Conservation (phyloP, 2,888 invertebrate genomes). For the Harpagoxenus sublaevis region DNA sequence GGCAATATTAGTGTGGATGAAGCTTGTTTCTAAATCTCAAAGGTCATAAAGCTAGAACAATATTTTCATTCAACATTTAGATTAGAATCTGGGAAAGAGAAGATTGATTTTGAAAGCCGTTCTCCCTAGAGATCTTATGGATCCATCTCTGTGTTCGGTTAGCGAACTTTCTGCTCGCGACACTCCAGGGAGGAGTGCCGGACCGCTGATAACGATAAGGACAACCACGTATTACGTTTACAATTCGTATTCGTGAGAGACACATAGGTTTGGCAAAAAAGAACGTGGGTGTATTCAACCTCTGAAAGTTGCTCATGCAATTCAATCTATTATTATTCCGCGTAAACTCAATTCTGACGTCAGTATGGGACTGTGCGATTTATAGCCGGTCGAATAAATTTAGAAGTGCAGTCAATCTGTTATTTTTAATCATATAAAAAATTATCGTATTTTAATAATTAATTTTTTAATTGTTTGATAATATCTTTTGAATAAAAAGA, state of each 20-base stretch:
- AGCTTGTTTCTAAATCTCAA: background rate
- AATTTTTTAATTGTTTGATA: background rate
- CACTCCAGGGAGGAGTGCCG: slow-evolving; percentile 49
- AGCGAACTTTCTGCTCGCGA: slow-evolving; percentile 37
- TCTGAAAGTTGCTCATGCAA: slow-evolving; percentile 27
- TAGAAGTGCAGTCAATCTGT: background rate
- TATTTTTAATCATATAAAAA: background rate
- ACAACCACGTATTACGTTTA: slow-evolving; percentile 28
- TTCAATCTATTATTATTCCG: slow-evolving; percentile 64
- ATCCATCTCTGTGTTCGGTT: slow-evolving; percentile 9
- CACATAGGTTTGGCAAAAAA: slow-evolving; percentile 3
- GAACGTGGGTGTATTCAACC: background rate
- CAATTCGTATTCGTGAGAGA: slow-evolving; percentile 38
- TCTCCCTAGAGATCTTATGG: slow-evolving; percentile 32
- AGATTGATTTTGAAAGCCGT: slow-evolving; percentile 34
- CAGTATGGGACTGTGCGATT: background rate
- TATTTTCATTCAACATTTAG: slow-evolving; percentile 49
- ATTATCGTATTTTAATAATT: background rate
- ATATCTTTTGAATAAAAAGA: background rate
- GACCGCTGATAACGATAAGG: slow-evolving; percentile 51
- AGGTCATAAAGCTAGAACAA: slow-evolving; percentile 2
- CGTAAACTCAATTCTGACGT: slow-evolving; percentile 63
- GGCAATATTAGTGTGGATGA: background rate
- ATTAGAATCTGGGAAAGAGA: slow-evolving; percentile 36
- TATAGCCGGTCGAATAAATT: background rate